Evolutionary conservation across 2,113 vertebrate genomes (phyloP).

Genomic region (Riparia riparia): DNA sequence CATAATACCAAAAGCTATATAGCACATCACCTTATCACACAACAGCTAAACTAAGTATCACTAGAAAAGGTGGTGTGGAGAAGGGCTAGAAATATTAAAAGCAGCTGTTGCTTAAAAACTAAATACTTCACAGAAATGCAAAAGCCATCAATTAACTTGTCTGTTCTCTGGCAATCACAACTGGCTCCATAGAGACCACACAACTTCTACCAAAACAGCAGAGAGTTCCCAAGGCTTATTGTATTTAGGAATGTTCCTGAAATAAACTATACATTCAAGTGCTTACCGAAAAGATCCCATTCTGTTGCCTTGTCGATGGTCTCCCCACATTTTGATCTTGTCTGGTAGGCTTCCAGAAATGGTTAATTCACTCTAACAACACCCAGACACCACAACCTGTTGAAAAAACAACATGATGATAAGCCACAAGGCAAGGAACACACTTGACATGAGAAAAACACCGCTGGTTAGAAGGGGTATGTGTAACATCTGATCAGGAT

Average conservation of each 20-base stretch:
- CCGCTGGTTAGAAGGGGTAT: neutral
- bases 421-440: neutral
- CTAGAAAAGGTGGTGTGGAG: neutral
- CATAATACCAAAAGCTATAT: neutral
- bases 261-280: neutral
- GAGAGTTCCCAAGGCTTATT: neutral
- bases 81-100: neutral
- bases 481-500: neutral
- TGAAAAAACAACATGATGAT: constrained; percentile 34
- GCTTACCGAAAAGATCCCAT: constrained; percentile 91
- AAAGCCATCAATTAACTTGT: neutral
- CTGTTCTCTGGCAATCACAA: neutral
- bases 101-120: neutral
- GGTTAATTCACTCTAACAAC: constrained; percentile 40
- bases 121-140: neutral
- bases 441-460: neutral
- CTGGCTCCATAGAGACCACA: neutral
- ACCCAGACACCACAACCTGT: constrained; percentile 59
- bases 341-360: constrained; percentile 20
- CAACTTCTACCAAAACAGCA: neutral
- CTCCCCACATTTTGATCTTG: constrained; percentile 89
- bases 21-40: neutral
- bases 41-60: neutral
- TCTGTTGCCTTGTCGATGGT: constrained; percentile 87
- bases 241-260: neutral